Conservation (phyloP, 2,888 invertebrate species). For the Platynereis dumerilii region DNA sequence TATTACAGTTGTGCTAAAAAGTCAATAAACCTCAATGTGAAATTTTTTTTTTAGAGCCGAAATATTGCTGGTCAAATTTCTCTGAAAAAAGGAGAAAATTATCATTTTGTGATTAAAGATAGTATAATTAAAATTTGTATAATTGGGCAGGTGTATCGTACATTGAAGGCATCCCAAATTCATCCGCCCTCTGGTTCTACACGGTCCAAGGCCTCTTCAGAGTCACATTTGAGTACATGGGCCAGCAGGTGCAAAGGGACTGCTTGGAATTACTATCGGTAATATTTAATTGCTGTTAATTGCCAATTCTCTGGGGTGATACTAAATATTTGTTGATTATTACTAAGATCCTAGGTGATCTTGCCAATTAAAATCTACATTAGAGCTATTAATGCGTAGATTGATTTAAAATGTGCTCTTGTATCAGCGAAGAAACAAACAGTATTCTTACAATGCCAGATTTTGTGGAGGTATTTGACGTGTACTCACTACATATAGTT, state of each 20-base stretch:
- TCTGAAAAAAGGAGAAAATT: too few species aligned
- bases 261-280: slow-evolving; percentile 43
- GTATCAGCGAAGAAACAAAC: too few species aligned
- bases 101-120: background rate
- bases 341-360: background rate
- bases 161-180: slow-evolving; percentile 22
- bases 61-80: too few species aligned
- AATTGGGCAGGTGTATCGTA: slow-evolving; percentile 2
- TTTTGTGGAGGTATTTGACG: too few species aligned
- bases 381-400: too few species aligned
- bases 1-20: too few species aligned
- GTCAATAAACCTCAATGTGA: too few species aligned
- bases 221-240: slow-evolving; percentile 45
- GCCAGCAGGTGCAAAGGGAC: slow-evolving; percentile 39
- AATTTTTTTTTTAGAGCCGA: too few species aligned
- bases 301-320: too few species aligned
- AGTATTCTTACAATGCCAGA: too few species aligned
- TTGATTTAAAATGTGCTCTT: too few species aligned
- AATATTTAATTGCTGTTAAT: background rate
- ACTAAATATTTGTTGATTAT: background rate
- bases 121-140: slow-evolving; percentile 1
- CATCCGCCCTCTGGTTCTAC: slow-evolving; percentile 45
- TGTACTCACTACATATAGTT: too few species aligned
- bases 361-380: background rate
- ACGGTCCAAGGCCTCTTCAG: slow-evolving; percentile 47